A percentile compares a stretch with the other conserved stretches of the same genome.
Evolutionary conservation across 2,113 vertebrate species (phyloP).

Genomic region (Cheilinus undulatus): DNA sequence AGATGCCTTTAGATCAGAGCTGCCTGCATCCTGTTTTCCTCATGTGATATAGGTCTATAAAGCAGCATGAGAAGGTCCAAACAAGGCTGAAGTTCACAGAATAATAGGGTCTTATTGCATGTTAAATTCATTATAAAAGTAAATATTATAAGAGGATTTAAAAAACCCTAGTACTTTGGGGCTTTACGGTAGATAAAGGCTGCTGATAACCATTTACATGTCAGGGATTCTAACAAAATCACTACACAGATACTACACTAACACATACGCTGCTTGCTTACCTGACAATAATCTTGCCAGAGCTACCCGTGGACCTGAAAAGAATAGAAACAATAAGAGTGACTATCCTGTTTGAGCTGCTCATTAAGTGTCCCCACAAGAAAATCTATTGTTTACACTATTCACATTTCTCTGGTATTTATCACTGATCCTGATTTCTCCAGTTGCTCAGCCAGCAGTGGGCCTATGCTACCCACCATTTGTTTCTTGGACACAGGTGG

Average conservation of each 20-base stretch:
- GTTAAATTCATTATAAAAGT: not conserved
- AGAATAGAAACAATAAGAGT: slow-evolving; percentile 74
- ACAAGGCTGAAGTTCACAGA: not conserved
- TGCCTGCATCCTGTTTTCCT: not conserved
- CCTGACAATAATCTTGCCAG: slow-evolving; percentile 87
- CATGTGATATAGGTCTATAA: slow-evolving; percentile 10
- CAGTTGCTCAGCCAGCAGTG: not conserved
- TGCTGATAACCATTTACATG: not conserved
- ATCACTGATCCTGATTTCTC: not conserved
- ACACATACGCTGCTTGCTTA: slow-evolving; percentile 76
- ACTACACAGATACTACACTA: slow-evolving; percentile 37
- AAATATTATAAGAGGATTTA: not conserved
- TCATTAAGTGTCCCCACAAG: not conserved
- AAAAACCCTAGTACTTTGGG: too few relatives aligned
- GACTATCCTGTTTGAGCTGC: slow-evolving; percentile 36
- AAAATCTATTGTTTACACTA: not conserved
- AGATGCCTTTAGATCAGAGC: not conserved
- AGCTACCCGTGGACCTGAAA: slow-evolving; percentile 81
- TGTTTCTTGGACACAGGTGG: slow-evolving; percentile 47
- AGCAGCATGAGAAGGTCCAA: not conserved
- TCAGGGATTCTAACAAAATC: not conserved
- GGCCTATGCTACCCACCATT: slow-evolving; percentile 8
- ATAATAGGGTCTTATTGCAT: not conserved
- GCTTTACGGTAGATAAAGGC: not conserved
- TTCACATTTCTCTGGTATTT: not conserved